Evolutionary conservation across 2,797 vertebrate species (phyloP).

Genomic region (Limosa lapponica): DNA sequence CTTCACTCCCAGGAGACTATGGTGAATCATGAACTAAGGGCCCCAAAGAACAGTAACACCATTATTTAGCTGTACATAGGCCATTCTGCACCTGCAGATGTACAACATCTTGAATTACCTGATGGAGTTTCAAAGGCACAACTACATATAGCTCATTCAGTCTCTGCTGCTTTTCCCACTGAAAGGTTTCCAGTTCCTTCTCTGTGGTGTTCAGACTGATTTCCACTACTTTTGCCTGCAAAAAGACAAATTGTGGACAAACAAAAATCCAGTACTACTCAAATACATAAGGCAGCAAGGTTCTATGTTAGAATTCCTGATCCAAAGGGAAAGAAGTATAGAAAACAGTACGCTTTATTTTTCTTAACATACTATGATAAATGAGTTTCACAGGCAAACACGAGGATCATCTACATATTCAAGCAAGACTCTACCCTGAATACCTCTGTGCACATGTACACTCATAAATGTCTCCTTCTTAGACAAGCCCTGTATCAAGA

Average conservation of each 20-base stretch:
- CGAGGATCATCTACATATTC: not conserved
- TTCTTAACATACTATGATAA: not conserved
- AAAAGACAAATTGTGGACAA: not conserved
- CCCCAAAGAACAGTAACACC: not conserved
- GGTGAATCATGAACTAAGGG: not conserved
- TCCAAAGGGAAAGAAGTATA: not conserved
- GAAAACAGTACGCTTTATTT: not conserved
- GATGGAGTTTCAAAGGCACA: constrained; percentile 88
- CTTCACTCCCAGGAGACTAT: not conserved
- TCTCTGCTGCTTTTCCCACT: constrained; percentile 90
- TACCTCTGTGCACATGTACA: not conserved
- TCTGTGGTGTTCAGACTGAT: constrained; percentile 75
- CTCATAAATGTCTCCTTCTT: not conserved
- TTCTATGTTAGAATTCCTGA: not conserved
- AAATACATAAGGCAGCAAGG: not conserved
- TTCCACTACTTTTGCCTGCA: constrained; percentile 83
- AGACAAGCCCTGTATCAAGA: not conserved
- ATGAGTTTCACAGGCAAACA: not conserved
- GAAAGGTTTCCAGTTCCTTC: constrained; percentile 85
- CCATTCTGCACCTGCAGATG: not conserved
- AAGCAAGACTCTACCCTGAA: not conserved
- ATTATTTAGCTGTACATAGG: not conserved
- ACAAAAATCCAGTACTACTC: not conserved
- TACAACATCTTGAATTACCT: constrained; percentile 79
- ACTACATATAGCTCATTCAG: constrained; percentile 88